Conservation (phyloP, 2,888 invertebrate species). For the Laothoe populi region DNA sequence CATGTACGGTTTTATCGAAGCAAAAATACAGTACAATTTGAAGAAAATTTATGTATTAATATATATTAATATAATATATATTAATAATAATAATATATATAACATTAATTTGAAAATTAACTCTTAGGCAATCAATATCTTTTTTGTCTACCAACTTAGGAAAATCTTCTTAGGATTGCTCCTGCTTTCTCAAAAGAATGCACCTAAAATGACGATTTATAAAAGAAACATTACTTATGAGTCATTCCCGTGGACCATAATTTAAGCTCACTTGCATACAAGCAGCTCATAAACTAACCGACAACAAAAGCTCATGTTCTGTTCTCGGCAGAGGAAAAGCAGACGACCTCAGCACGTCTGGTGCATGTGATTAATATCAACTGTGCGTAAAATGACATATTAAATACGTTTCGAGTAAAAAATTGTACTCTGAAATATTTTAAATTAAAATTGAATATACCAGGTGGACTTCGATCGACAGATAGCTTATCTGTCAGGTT, state of each 20-base stretch:
- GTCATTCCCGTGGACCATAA: background rate
- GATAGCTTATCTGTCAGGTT: no score
- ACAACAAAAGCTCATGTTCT: slow-evolving; percentile 1
- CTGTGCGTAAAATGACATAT: background rate
- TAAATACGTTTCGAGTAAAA: background rate
- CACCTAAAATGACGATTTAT: no score
- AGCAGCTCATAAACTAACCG: slow-evolving; percentile 9
- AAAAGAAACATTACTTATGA: background rate
- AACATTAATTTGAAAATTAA: no score
- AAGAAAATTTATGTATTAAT: no score
- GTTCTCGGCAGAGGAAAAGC: background rate
- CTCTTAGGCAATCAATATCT: no score
- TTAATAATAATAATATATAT: no score
- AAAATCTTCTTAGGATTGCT: no score
- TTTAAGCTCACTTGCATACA: background rate
- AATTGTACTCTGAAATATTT: background rate
- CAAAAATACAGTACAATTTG: background rate
- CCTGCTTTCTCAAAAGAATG: no score
- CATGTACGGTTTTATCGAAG: background rate
- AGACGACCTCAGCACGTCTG: background rate
- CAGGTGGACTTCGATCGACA: no score
- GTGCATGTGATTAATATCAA: background rate
- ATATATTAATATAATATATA: no score
- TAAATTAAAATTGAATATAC: no score
- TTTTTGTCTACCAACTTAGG: no score